Base-by-base conservation (phyloP, 2,797 vertebrate species). In the Macrochelys suwanniensis region DNA sequence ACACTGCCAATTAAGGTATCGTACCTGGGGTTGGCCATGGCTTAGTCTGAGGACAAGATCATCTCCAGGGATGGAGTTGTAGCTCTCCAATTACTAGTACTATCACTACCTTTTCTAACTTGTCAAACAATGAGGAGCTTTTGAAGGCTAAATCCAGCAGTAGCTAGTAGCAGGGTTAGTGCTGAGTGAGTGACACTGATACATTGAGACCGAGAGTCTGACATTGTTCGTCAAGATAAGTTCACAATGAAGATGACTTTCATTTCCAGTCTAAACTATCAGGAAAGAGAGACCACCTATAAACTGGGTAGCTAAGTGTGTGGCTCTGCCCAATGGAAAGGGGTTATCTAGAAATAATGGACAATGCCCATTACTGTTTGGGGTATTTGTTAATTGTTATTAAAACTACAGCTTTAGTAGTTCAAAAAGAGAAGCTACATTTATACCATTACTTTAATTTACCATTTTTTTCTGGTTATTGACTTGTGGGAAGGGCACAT, bases 131-230 rank as follows among this genome's bases (percentile, higher is more conserved):
- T 56, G 80, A 96, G 96, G 96, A 94, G 92, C 80, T 97, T 98
- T 97, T 98, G 97, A 98, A 98, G 85, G 95, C 96, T 98, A 97
- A 98, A 98, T 98, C 95, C 94, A 97, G 95, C 94, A 91, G 93
- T 93, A 91, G 88, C 93, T 98, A 97, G 96, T 97, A 49, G 95
- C 96, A 26, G 95, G 95, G 95, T 95, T 97, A 96, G 95, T 92
- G 93, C 95, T 80, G 97, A 97, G 94, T 96, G 97, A 98, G 93
- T 98, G 98, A 97, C 97, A 97, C 95, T 89, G 97, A 97, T 96
- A 96, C 96, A 95, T 79, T 5, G 21, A 93, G 95, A 93, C 92
- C 83, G 89, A 94, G 94, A 95, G 82, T 89, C 91, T 98, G 97
- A 97, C 92, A 85, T 94, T 97, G 96, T 98, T 97, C 97, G 97